Percentiles rank a stretch among this genome's conserved stretches.
These are phyloP conservation scores for Cerceris rybyensis DNA, from an alignment of 2,888 invertebrate species.

Conservation along the genomic window DNA sequence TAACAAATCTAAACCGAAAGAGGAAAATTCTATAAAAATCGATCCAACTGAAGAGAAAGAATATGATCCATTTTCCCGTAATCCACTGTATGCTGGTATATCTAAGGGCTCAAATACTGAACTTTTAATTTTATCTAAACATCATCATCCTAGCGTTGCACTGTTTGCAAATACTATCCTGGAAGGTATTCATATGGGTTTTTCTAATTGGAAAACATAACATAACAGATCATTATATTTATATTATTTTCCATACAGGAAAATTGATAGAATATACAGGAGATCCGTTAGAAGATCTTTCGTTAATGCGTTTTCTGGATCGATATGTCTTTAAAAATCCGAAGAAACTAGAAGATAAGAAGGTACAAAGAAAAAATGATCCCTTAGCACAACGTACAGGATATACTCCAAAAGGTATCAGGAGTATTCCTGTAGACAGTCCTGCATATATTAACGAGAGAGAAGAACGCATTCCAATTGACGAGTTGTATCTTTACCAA, in stretches of 20 bases:
- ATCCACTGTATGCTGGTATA: slow-evolving; percentile 93
- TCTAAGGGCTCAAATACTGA: slow-evolving; percentile 89
- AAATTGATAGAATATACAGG: slow-evolving; percentile 92
- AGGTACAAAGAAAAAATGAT: slow-evolving; percentile 84
- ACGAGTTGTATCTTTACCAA: slow-evolving; percentile 93
- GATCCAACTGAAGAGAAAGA: slow-evolving; percentile 69
- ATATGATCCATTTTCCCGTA: slow-evolving; percentile 89
- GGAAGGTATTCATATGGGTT: slow-evolving; percentile 82
- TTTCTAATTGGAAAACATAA: not conserved
- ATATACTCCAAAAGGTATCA: slow-evolving; percentile 88
- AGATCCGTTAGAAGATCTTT: slow-evolving; percentile 96
- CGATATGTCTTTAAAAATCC: slow-evolving; percentile 98
- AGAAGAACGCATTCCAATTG: slow-evolving; percentile 91
- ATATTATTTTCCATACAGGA: slow-evolving; percentile 80
- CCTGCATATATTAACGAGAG: slow-evolving; percentile 87
- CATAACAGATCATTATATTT: slow-evolving; percentile 3
- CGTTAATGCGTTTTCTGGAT: slow-evolving; percentile 94
- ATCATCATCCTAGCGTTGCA: slow-evolving; percentile 96
- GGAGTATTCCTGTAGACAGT: slow-evolving; percentile 89
- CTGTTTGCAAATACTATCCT: slow-evolving; percentile 92
- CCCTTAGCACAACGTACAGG: slow-evolving; percentile 87
- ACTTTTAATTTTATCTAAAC: slow-evolving; percentile 86
- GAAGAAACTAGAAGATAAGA: slow-evolving; percentile 85
- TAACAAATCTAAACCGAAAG: slow-evolving; percentile 7
- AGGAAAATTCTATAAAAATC: slow-evolving; percentile 18